Evolutionary conservation across 2,888 invertebrate genomes (phyloP).

Genomic region (Cheilosia impressa): DNA sequence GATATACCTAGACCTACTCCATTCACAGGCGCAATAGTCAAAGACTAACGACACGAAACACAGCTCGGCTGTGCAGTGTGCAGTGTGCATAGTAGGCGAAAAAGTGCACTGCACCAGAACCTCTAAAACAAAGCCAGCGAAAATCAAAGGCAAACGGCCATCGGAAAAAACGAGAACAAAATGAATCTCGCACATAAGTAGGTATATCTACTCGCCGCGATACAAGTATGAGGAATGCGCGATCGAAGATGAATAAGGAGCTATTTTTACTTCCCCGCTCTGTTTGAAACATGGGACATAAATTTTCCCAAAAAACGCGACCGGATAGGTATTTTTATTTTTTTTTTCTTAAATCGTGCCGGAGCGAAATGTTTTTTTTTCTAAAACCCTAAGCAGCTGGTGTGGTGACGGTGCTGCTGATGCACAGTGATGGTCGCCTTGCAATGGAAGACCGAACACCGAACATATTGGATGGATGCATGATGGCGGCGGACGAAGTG

Average conservation of each 20-base stretch:
- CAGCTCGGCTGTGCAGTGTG: conserved; percentile 52
- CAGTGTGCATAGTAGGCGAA: conserved; percentile 52
- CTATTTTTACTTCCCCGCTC: conserved; percentile 80
- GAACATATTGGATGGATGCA: conserved; percentile 46
- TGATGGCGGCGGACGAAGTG: conserved; percentile 20
- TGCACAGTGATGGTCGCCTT: conserved; percentile 17
- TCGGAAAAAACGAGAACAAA: conserved; percentile 37
- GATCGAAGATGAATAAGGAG: conserved; percentile 82
- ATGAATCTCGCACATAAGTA: conserved; percentile 54
- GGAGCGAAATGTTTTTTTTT: conserved; percentile 51
- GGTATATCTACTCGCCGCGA: conserved; percentile 8
- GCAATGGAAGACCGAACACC: conserved; percentile 41
- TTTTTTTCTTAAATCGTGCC: conserved; percentile 61
- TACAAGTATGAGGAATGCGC: conserved; percentile 58
- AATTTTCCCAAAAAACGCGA: conserved; percentile 53
- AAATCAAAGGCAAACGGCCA: conserved; percentile 57
- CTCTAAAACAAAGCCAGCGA: conserved; percentile 64
- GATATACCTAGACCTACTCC: conserved; percentile 18
- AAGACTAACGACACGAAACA: conserved; percentile 73
- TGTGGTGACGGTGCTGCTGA: conserved; percentile 10
- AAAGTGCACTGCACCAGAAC: conserved; percentile 69
- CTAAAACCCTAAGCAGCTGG: conserved; percentile 54
- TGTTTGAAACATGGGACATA: conserved; percentile 71
- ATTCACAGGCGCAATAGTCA: conserved; percentile 68
- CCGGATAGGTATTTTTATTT: conserved; percentile 20